phyloP scores from a whole-genome alignment of 1,140 invertebrate genomes.

The Epicauta chinensis region DNA sequence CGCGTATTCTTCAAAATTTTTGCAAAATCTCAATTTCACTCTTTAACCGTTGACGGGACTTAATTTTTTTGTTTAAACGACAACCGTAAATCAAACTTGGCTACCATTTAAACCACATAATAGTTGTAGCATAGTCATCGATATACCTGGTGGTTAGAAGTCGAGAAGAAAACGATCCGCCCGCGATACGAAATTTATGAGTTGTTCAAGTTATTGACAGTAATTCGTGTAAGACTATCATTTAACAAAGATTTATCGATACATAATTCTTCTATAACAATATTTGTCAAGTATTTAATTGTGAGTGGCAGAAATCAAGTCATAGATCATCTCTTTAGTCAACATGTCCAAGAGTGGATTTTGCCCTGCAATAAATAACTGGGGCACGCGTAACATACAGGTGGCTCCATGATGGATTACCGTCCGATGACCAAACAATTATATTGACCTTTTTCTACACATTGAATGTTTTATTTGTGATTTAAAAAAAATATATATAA shows the following conservation, averaged over 20 bases:
- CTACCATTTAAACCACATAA: no score
- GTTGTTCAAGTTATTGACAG: conserved; percentile 30
- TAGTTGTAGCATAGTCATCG: neutral
- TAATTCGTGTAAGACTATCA: conserved; percentile 36
- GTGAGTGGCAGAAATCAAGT: conserved; percentile 35
- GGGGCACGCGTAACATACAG: conserved; percentile 28
- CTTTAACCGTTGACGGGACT: no score
- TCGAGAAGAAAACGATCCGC: no score
- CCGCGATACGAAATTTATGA: conserved; percentile 29
- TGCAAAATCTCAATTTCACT: no score
- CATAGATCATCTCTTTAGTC: conserved; percentile 35
- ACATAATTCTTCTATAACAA: conserved; percentile 35
- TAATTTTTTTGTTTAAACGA: no score
- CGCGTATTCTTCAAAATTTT: no score
- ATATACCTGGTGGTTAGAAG: conserved; percentile 1
- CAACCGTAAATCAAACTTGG: no score
- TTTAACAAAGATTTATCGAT: conserved; percentile 34
- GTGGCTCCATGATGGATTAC: conserved; percentile 32
- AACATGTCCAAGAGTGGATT: conserved; percentile 28
- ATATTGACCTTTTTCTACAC: conserved; percentile 27
- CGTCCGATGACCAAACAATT: conserved; percentile 30
- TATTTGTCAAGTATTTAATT: conserved; percentile 35
- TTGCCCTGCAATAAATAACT: conserved; percentile 29
- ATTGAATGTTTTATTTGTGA: neutral
- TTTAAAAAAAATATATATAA: no score